A percentile compares a stretch with the other conserved stretches of the same genome.
phyloP scores from a whole-genome alignment of 2,113 vertebrate species.

The Myotis yumanensis region DNA sequence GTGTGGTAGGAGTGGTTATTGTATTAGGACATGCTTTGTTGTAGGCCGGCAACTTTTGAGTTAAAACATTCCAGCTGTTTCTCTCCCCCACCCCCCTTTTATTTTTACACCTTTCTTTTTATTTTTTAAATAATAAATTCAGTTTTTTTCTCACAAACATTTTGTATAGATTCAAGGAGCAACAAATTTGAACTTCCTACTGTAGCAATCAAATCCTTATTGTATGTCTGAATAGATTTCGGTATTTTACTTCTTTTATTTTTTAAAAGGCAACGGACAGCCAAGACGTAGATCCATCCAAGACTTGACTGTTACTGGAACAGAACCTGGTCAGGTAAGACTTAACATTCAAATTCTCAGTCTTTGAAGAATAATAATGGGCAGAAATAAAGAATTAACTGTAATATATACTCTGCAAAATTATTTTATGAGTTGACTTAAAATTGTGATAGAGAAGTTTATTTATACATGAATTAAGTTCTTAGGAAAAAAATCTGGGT shows the following conservation, averaged over 20 bases:
- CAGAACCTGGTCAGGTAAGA: conserved; percentile 95
- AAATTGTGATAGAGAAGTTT: conserved; percentile 20
- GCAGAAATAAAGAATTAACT: conserved; percentile 36
- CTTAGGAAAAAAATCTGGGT: neutral
- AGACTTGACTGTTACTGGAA: conserved; percentile 92
- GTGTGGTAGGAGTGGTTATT: conserved; percentile 85
- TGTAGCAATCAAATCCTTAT: conserved; percentile 76
- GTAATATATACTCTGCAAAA: neutral
- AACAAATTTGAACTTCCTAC: conserved; percentile 82
- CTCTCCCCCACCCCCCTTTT: conserved; percentile 64
- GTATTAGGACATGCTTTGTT: conserved; percentile 81
- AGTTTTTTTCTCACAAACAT: conserved; percentile 52
- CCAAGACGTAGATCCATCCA: conserved; percentile 97
- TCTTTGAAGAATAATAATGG: conserved; percentile 50
- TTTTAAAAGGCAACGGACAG: conserved; percentile 90
- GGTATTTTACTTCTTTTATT: conserved; percentile 80
- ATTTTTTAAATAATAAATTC: conserved; percentile 41
- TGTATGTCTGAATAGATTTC: conserved; percentile 76
- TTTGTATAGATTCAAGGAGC: conserved; percentile 82
- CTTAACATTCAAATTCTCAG: conserved; percentile 50
- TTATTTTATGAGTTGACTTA: conserved; percentile 31
- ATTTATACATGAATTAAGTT: conserved; percentile 11
- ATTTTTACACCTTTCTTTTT: conserved; percentile 63
- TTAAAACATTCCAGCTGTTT: conserved; percentile 88
- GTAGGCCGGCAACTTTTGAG: conserved; percentile 82